Conservation (phyloP, 1,140 invertebrate species). For the Ericerus pela region DNA sequence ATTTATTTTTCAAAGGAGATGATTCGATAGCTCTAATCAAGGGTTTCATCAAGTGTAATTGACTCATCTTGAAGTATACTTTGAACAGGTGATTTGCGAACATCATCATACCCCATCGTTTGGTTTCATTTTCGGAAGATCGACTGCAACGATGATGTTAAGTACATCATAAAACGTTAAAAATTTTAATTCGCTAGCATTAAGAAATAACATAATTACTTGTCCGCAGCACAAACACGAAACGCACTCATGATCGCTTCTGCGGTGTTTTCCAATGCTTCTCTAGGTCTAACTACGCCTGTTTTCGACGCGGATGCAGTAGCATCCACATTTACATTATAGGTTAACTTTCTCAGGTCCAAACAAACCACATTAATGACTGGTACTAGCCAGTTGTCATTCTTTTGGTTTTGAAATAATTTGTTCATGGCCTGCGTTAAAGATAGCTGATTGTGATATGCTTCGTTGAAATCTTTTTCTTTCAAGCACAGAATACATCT, state of each 20-base stretch:
- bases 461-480: constrained; percentile 51
- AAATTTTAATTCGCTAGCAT: background rate
- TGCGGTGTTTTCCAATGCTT: constrained; percentile 82
- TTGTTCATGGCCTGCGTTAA: constrained; percentile 67
- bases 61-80: constrained; percentile 95
- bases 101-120: constrained; percentile 88
- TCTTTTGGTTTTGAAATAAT: constrained; percentile 72
- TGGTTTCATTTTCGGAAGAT: constrained; percentile 73
- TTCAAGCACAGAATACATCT: constrained; percentile 15
- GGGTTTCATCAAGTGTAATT: constrained; percentile 90
- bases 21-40: constrained; percentile 91
- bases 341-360: constrained; percentile 71
- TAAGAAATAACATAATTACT: constrained; percentile 34
- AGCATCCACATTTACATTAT: constrained; percentile 50
- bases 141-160: constrained; percentile 35
- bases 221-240: constrained; percentile 88
- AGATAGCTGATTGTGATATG: constrained; percentile 61
- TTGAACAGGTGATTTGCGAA: constrained; percentile 95
- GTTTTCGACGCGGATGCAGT: constrained; percentile 33
- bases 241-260: constrained; percentile 89
- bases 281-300: constrained; percentile 43
- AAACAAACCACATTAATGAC: constrained; percentile 78
- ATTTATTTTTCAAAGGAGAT: constrained; percentile 72
- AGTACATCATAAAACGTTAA: background rate
- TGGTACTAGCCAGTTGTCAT: constrained; percentile 90